Evolutionary conservation across 2,888 invertebrate species (phyloP).

Genomic region (Hemithea aestivaria): DNA sequence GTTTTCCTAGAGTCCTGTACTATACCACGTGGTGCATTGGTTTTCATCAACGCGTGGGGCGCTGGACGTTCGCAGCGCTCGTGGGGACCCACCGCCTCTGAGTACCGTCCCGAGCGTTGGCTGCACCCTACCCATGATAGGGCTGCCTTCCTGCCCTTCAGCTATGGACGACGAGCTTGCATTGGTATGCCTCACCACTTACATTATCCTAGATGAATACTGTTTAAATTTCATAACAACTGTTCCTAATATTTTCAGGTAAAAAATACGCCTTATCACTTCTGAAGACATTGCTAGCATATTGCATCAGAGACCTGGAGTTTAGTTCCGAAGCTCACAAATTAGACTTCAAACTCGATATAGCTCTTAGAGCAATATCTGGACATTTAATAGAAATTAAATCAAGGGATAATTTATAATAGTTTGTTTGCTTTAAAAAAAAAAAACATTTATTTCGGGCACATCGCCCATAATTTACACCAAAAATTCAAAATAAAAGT

Average conservation of each 20-base stretch:
- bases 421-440: too few species aligned
- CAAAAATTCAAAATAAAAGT: too few species aligned
- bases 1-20: slow-evolving; percentile 49
- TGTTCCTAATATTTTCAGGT: slow-evolving; percentile 47
- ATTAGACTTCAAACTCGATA: slow-evolving; percentile 44
- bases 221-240: too few species aligned
- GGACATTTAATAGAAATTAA: slow-evolving; percentile 46
- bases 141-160: slow-evolving; percentile 31
- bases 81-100: slow-evolving; percentile 50
- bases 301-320: slow-evolving; percentile 44
- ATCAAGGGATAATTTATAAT: slow-evolving; percentile 4
- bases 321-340: slow-evolving; percentile 42
- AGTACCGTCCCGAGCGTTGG: slow-evolving; percentile 57
- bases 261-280: slow-evolving; percentile 54
- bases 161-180: slow-evolving; percentile 37
- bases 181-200: slow-evolving; percentile 51
- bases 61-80: slow-evolving; percentile 42
- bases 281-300: slow-evolving; percentile 49
- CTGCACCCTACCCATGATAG: slow-evolving; percentile 27
- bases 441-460: too few species aligned
- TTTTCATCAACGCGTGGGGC: slow-evolving; percentile 45
- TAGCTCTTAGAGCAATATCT: slow-evolving; percentile 38
- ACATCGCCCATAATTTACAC: too few species aligned
- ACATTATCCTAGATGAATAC: too few species aligned
- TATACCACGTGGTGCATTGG: slow-evolving; percentile 43